Evolutionary conservation across 2,888 invertebrate genomes (phyloP), one percentile per base, ranked within the genome.

Genomic region (Keiferia lycopersicella): DNA sequence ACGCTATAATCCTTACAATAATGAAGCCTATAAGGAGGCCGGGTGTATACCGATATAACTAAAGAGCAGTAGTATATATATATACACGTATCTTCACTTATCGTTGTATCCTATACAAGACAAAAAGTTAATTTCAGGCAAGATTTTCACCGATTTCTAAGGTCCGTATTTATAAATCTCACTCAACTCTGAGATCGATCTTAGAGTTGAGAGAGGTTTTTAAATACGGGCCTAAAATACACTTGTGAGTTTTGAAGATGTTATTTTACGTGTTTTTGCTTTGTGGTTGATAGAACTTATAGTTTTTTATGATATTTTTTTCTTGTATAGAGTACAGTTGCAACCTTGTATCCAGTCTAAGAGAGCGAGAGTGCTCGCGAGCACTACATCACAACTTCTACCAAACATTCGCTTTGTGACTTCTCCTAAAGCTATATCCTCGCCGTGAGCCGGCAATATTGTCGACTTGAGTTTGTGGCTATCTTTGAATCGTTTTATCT

Each of bases 361-460:
- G 51, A 22, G 22, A 20, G 50, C 51, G 51, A 26, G 26, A 14
- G 3, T 0, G 6, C 51, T 53, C 51, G 26, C 51, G 51, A 53
- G 51, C 26, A 53, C 26, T 53, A 14, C 22, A 26, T 53, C 51
- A 53, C 51, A 53, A 53, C 51, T 53, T 53, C 51, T 53, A 45
- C 45, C 16, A 34, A 34, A 34, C 6, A 7, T 34, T 34, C 8
- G 6, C 10, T 34, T 34, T 34, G 34, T 34, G 34, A 34, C 34
- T 34, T 34, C 34, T 22, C 11, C 22, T 20, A 20, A 51, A 20
- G 11, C 51, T 51, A 12, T 26, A 3, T 22, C 14, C n/a, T 11
- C 4, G 14, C 12, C 6, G 11, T 22, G 14, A 53, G 51, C 51
- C 26, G 51, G 22, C 26, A 53, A 22, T 22, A 22, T 53, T 53